Conservation (phyloP, 2,113 vertebrate genomes). For the Dicentrarchus labrax region DNA sequence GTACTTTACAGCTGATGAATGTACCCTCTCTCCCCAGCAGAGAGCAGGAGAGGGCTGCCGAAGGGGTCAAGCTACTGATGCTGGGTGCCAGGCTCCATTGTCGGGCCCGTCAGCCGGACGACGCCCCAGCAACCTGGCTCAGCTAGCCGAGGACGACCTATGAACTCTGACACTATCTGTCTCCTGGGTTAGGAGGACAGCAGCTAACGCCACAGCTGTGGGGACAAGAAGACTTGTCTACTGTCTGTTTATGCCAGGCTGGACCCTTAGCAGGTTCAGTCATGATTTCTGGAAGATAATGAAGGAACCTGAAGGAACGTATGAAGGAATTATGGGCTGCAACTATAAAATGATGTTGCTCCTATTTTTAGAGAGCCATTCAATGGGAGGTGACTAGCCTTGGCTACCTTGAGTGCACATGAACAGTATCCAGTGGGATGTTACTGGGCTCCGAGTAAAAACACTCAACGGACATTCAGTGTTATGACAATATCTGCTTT, state of each 20-base stretch:
- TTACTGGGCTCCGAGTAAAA: constrained; percentile 44
- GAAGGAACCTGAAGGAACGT: constrained; percentile 46
- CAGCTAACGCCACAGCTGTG: constrained; percentile 45
- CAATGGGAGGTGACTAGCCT: constrained; percentile 35
- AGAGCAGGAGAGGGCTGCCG: constrained; percentile 78
- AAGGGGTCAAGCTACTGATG: constrained; percentile 67
- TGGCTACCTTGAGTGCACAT: constrained; percentile 34
- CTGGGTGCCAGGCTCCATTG: constrained; percentile 50
- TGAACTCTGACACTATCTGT: constrained; percentile 72
- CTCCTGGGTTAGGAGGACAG: constrained; percentile 40
- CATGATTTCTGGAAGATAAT: constrained; percentile 32
- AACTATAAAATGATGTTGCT: constrained; percentile 37
- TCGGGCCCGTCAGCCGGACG: constrained; percentile 71
- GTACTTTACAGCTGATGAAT: not conserved
- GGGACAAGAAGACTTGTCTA: constrained; percentile 39
- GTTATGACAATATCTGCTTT: constrained; percentile 60
- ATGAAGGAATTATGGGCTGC: constrained; percentile 50
- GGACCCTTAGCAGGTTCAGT: constrained; percentile 38
- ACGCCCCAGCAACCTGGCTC: constrained; percentile 86
- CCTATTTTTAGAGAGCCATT: constrained; percentile 49
- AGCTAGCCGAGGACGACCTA: constrained; percentile 92
- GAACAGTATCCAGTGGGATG: constrained; percentile 48
- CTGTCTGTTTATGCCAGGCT: constrained; percentile 51
- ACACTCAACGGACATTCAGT: constrained; percentile 30
- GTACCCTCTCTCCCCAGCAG: constrained; percentile 70